Conservation (phyloP, 2,888 invertebrate species). For the Aricia artaxerxes region DNA sequence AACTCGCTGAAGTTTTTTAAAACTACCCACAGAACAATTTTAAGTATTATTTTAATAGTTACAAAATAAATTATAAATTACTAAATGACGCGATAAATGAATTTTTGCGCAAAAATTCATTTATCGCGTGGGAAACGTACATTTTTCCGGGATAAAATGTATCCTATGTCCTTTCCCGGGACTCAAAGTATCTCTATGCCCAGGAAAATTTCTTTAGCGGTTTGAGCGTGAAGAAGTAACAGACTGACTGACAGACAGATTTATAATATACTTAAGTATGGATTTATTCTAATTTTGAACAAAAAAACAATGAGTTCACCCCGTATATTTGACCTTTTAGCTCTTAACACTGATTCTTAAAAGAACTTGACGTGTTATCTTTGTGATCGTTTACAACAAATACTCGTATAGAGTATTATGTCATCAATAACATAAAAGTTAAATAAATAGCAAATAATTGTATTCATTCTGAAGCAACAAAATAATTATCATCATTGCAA, state of each 20-base stretch:
- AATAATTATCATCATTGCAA: background rate
- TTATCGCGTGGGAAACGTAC: too few species aligned
- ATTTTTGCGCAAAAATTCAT: too few species aligned
- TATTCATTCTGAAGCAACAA: background rate
- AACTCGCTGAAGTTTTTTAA: too few species aligned
- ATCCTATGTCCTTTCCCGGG: too few species aligned
- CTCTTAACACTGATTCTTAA: slow-evolving; percentile 18
- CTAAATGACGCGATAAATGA: background rate
- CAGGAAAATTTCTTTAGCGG: too few species aligned
- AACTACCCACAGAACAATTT: too few species aligned
- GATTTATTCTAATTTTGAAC: background rate
- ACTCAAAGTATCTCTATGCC: too few species aligned
- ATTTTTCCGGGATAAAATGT: too few species aligned
- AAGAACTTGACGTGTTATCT: background rate
- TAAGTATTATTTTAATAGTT: background rate
- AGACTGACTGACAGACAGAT: too few species aligned
- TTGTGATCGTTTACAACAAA: background rate
- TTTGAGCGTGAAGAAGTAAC: too few species aligned
- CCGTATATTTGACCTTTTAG: slow-evolving; percentile 15
- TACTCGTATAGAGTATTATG: background rate
- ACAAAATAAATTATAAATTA: background rate
- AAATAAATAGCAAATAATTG: too few species aligned
- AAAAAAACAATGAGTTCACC: background rate
- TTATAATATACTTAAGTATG: too few species aligned
- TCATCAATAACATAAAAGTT: background rate